Evolutionary conservation across 2,797 vertebrate species (phyloP).

Genomic region (Crenuchus spilurus): DNA sequence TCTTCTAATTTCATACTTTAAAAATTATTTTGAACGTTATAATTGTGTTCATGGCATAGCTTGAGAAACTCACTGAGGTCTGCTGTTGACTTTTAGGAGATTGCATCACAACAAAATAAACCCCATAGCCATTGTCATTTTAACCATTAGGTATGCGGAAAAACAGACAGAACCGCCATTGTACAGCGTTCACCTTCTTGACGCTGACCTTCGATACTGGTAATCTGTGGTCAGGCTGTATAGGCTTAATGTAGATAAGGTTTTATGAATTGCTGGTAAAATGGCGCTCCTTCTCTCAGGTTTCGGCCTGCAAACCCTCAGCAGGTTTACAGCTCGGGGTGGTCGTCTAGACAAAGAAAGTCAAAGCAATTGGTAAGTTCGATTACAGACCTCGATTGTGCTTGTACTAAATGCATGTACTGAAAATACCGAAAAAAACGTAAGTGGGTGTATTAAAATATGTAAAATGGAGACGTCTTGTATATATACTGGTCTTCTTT

Average conservation of each 20-base stretch:
- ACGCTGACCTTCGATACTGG: not conserved
- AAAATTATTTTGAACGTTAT: too few relatives aligned
- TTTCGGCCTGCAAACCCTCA: constrained; percentile 7
- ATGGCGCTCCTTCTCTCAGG: constrained; percentile 13
- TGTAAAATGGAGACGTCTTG: too few relatives aligned
- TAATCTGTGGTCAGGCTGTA: not conserved
- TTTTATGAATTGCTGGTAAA: constrained; percentile 36
- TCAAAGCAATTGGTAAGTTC: constrained; percentile 20
- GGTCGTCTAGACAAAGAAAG: constrained; percentile 40
- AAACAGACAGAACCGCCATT: too few relatives aligned
- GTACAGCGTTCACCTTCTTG: not conserved
- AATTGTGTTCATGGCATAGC: not conserved
- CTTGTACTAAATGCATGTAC: too few relatives aligned
- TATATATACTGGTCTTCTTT: too few relatives aligned
- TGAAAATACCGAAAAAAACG: too few relatives aligned
- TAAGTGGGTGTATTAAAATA: too few relatives aligned
- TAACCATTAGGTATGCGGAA: too few relatives aligned
- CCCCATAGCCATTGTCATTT: too few relatives aligned
- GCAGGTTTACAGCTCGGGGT: constrained; percentile 11
- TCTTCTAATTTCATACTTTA: too few relatives aligned
- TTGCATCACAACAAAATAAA: not conserved
- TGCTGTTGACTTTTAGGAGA: too few relatives aligned
- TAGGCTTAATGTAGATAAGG: not conserved
- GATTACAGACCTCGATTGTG: not conserved
- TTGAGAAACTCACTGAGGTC: not conserved